These are phyloP conservation scores for Campopleginae sp. DNA, from an alignment of 2,888 invertebrate species.

Conservation along the genomic window DNA sequence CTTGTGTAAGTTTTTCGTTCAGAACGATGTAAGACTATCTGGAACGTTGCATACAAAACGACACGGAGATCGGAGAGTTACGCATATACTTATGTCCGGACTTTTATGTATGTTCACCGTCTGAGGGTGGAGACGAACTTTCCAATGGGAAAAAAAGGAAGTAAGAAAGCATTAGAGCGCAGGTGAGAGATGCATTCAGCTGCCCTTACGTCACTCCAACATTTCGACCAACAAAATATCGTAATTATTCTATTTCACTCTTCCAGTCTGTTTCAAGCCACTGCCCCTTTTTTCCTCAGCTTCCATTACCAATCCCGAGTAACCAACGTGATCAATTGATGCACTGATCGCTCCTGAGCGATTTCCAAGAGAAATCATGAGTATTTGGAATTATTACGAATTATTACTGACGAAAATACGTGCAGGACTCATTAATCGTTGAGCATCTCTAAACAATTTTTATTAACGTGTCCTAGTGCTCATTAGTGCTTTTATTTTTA, in stretches of 20 bases:
- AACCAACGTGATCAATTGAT: not conserved
- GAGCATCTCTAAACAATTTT: too few species aligned
- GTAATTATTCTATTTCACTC: slow-evolving; percentile 71
- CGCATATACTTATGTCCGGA: not conserved
- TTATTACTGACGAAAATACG: too few species aligned
- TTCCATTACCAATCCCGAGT: not conserved
- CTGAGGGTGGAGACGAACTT: slow-evolving; percentile 36
- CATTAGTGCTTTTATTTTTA: too few species aligned
- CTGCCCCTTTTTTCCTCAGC: not conserved
- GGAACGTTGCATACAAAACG: slow-evolving; percentile 40
- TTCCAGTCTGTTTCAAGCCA: not conserved
- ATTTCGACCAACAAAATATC: slow-evolving; percentile 66
- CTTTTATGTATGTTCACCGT: not conserved
- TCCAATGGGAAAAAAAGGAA: slow-evolving; percentile 12
- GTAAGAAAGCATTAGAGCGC: slow-evolving; percentile 58
- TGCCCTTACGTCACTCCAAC: slow-evolving; percentile 68
- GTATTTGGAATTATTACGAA: too few species aligned
- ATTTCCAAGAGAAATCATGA: too few species aligned
- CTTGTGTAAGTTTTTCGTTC: slow-evolving; percentile 31
- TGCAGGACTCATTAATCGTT: too few species aligned
- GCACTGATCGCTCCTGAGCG: not conserved
- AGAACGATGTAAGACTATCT: slow-evolving; percentile 47
- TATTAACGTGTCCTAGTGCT: too few species aligned
- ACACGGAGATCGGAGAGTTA: slow-evolving; percentile 38
- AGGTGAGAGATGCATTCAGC: slow-evolving; percentile 77